These are phyloP conservation scores for Phylloscopus whistleri DNA, from an alignment of 2,113 vertebrate genomes.

Conservation along the genomic window DNA sequence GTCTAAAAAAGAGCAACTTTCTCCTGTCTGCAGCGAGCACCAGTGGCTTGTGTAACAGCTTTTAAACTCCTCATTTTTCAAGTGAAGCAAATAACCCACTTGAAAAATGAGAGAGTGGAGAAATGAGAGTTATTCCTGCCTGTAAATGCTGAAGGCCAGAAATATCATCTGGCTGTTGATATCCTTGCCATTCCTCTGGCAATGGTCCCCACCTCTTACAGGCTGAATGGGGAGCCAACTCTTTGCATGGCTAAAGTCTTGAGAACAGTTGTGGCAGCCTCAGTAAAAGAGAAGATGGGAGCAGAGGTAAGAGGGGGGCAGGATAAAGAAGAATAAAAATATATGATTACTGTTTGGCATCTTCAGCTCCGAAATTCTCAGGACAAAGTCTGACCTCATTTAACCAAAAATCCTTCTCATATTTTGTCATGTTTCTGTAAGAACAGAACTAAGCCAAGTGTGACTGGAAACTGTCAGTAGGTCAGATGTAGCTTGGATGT, in stretches of 20 bases:
- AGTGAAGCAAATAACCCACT: not conserved
- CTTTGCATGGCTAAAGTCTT: not conserved
- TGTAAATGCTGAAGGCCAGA: not conserved
- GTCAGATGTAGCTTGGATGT: not conserved
- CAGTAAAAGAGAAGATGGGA: not conserved
- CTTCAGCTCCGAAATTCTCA: not conserved
- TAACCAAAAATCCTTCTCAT: not conserved
- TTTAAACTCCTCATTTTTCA: not conserved
- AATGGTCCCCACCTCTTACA: not conserved
- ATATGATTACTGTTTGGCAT: not conserved
- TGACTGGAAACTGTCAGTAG: not conserved
- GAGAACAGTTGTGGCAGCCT: not conserved
- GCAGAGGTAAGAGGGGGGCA: not conserved
- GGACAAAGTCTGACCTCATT: not conserved
- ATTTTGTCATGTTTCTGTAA: not conserved
- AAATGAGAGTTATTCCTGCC: not conserved
- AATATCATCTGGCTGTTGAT: not conserved
- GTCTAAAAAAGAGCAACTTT: not conserved
- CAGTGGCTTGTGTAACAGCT: not conserved
- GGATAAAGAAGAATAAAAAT: not conserved
- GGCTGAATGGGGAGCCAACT: rapidly evolving
- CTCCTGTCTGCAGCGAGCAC: not conserved
- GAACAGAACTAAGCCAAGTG: not conserved
- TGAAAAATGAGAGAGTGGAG: not conserved
- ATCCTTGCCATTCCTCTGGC: not conserved